phyloP scores from a whole-genome alignment of 2,797 vertebrate genomes.

The Lagodon rhomboides region DNA sequence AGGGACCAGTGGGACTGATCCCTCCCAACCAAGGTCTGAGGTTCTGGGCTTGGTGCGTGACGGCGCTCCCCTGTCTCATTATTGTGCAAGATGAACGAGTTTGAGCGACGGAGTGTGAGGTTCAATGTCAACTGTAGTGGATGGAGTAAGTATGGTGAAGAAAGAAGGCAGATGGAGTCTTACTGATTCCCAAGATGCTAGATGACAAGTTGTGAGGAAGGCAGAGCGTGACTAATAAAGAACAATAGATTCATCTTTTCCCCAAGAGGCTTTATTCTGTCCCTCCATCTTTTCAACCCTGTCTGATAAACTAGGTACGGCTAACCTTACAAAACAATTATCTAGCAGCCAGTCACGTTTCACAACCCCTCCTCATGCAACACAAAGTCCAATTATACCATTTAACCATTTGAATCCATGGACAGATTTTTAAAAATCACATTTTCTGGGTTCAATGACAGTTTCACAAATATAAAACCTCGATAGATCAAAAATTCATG shows the following conservation, averaged over 20 bases:
- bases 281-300: not conserved
- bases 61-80: conserved; percentile 35
- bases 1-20: conserved; percentile 4
- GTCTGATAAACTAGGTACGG: not conserved
- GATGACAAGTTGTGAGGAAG: conserved; percentile 12
- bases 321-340: not conserved
- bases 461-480: too few relatives aligned
- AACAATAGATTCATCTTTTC: not conserved
- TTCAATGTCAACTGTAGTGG: not conserved
- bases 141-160: conserved; percentile 7
- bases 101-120: conserved; percentile 8
- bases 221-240: not conserved
- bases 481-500: too few relatives aligned
- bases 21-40: conserved; percentile 30
- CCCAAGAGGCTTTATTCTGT: not conserved
- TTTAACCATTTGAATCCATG: too few relatives aligned
- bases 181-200: not conserved
- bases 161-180: not conserved
- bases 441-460: too few relatives aligned
- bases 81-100: conserved; percentile 40
- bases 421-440: too few relatives aligned
- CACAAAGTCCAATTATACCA: not conserved
- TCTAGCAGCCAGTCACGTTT: not conserved
- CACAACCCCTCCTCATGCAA: not conserved
- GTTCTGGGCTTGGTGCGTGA: conserved; percentile 15